Evolutionary conservation across 2,113 vertebrate species (phyloP), one percentile per base, ranked within the genome.

Genomic region (Limnothrissa miodon): DNA sequence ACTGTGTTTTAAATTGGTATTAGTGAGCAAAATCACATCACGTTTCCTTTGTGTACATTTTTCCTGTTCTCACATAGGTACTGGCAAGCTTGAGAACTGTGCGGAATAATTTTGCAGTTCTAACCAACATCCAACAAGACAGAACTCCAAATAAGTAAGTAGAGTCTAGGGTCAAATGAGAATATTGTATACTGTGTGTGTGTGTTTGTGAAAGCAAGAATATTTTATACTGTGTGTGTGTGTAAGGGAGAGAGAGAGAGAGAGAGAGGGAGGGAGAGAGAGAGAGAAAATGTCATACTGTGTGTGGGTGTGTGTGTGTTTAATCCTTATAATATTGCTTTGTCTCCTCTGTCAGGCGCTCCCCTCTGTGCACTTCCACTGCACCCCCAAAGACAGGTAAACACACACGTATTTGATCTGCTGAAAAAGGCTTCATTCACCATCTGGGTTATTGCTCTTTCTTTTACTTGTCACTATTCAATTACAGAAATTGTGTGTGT

Each of bases 91-190:
- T 97, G 87, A 93, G 96, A 90, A 97, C 96, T 84, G 96, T 97
- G 86, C 93, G 96, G 87, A 97, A 96, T 90, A 97, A 97, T 89
- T 97, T 97, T 92, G 95, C 96, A 90, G 94, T 95, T 83, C 90
- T 97, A 92, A 97, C 96, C 84, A 97, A 97, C 89, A 90, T 97
- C 89, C 96, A 95, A 90, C 96, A 95, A 93, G 96, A 97, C 80
- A 93, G 96, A 85, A 94, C 96, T 87, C 93, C 96, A 80, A 97
- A 92, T 96, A 97, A 97, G 96, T 97, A 89, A 96, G 96, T 93
- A 11, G 10, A 74, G 33, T 36, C 29, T 15, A 74, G 11, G 15
- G 33, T 33, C 29, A 56, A 19, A 4, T 6, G n/a, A n/a, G n/a
- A n/a, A n/a, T n/a, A n/a, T n/a, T n/a, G n/a, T n/a, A 4, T 19